These are phyloP conservation scores for Hippopotamyrus pictus DNA, from an alignment of 2,797 vertebrate species.

Conservation along the genomic window DNA sequence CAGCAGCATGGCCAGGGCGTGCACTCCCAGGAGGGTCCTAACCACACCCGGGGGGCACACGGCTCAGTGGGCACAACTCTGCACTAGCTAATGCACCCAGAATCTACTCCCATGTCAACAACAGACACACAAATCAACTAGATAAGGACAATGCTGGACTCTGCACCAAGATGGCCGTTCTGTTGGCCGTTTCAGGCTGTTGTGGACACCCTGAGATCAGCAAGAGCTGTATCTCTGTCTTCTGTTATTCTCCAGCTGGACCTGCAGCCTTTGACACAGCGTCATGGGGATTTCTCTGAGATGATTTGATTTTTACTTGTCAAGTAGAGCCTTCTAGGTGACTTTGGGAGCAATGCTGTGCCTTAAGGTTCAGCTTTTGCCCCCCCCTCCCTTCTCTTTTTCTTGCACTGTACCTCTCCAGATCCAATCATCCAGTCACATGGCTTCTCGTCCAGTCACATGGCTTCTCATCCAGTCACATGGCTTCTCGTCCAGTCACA, in stretches of 20 bases:
- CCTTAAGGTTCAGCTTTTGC: background rate
- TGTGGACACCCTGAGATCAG: background rate
- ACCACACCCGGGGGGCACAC: background rate
- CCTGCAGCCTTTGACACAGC: background rate
- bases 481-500: background rate
- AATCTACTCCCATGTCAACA: background rate
- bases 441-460: too few species aligned
- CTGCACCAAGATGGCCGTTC: background rate
- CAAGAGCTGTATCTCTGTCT: background rate
- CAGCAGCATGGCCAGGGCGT: conserved; percentile 73
- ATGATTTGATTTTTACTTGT: background rate
- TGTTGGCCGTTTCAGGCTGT: background rate
- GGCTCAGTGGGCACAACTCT: background rate
- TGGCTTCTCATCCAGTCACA: background rate
- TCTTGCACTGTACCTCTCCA: background rate
- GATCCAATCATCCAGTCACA: background rate
- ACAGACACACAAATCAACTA: background rate
- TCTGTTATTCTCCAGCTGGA: background rate
- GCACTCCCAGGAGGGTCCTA: conserved; percentile 74
- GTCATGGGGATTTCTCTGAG: background rate
- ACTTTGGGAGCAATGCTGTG: background rate
- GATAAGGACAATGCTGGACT: background rate
- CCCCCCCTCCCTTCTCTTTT: background rate
- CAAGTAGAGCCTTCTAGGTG: background rate
- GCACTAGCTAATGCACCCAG: background rate